Evolutionary conservation across 2,888 invertebrate species (phyloP).

Genomic region (Helobdella robusta): DNA sequence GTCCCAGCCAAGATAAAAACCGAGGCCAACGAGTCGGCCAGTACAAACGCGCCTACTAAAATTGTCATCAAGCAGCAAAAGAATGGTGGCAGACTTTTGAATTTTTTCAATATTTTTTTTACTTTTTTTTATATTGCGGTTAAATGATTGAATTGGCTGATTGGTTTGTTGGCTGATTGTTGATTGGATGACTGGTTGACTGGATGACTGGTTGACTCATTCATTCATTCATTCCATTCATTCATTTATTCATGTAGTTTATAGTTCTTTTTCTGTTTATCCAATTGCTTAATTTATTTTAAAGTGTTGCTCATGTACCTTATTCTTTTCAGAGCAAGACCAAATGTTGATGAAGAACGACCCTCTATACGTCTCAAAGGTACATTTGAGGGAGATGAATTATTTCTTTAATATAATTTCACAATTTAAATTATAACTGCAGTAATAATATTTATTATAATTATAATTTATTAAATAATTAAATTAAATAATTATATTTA

Average conservation of each 20-base stretch:
- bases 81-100: not conserved
- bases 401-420: not conserved
- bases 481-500: not conserved
- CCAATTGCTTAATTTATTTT: too few relatives aligned
- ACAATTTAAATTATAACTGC: not conserved
- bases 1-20: not conserved
- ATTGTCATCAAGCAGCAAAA: not conserved
- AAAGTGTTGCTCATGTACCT: too few relatives aligned
- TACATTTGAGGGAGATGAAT: too few relatives aligned
- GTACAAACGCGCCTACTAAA: slow-evolving; percentile 12
- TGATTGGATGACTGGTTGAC: too few relatives aligned
- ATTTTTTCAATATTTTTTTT: not conserved
- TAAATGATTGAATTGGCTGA: not conserved
- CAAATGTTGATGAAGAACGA: not conserved
- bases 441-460: not conserved
- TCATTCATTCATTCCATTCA: too few relatives aligned
- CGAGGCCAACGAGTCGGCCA: not conserved
- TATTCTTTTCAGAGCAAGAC: too few relatives aligned
- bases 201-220: too few relatives aligned
- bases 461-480: not conserved
- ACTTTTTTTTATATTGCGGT: not conserved
- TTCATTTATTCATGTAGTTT: too few relatives aligned
- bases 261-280: too few relatives aligned
- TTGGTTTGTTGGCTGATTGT: not conserved
- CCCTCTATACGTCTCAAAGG: not conserved